Percentiles rank a stretch among this genome's conserved stretches.
Conservation (phyloP, 1,140 invertebrate genomes). For the Microvelia longipes region DNA sequence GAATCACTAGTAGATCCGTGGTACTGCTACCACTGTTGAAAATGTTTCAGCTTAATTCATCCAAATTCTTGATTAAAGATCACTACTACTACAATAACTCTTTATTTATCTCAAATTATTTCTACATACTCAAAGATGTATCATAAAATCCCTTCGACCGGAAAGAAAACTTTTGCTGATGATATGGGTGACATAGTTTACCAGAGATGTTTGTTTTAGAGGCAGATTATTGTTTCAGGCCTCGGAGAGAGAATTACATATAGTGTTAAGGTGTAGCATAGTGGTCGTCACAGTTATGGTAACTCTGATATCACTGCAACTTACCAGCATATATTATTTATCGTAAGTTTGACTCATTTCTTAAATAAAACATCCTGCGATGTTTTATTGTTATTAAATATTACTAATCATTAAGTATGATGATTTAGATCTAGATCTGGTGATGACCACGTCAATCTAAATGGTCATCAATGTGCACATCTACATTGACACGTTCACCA, state of each 20-base stretch:
- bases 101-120: neutral
- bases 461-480: too few species aligned
- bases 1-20: too few species aligned
- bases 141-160: neutral
- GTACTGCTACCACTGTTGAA: too few species aligned
- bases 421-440: too few species aligned
- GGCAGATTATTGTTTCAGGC: slow-evolving; percentile 34
- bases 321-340: slow-evolving; percentile 60
- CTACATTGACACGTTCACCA: too few species aligned
- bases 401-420: too few species aligned
- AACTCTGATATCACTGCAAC: slow-evolving; percentile 51
- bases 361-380: too few species aligned
- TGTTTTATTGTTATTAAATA: too few species aligned
- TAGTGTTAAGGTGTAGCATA: slow-evolving; percentile 55
- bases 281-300: slow-evolving; percentile 50
- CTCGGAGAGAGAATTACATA: slow-evolving; percentile 53
- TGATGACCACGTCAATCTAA: too few species aligned
- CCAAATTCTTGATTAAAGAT: neutral
- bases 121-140: neutral
- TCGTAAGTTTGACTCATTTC: slow-evolving; percentile 51
- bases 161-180: neutral
- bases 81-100: neutral
- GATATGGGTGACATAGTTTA: neutral
- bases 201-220: slow-evolving; percentile 1
- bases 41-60: too few species aligned